Percentiles rank a stretch among this genome's conserved stretches.
These are phyloP conservation scores for Montipora efflorescens DNA, from an alignment of 64 coral and sea anemone species.

Conservation along the genomic window DNA sequence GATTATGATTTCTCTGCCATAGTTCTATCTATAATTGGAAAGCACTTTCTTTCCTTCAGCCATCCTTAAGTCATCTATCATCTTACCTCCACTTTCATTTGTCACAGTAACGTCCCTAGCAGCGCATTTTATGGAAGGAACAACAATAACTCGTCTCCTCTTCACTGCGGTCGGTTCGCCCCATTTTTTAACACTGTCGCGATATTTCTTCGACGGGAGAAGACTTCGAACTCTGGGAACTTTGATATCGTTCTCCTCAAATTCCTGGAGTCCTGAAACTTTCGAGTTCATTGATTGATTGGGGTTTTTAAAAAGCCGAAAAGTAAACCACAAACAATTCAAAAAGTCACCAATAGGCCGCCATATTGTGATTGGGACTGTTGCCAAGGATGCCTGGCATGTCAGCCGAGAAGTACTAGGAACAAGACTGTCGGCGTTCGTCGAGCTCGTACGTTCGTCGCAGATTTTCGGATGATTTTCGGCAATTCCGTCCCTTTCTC, in stretches of 20 bases:
- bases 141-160: slow-evolving; percentile 86
- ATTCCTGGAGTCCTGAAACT: neutral
- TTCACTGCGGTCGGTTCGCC: slow-evolving; percentile 73
- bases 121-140: slow-evolving; percentile 76
- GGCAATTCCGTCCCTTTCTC: too few relatives aligned
- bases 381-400: neutral
- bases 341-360: slow-evolving; percentile 28
- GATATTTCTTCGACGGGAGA: slow-evolving; percentile 81
- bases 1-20: too few relatives aligned
- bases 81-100: neutral
- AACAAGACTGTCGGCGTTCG: too few relatives aligned
- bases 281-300: neutral
- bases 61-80: neutral
- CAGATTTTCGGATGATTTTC: too few relatives aligned
- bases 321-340: neutral
- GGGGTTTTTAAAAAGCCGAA: neutral
- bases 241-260: slow-evolving; percentile 30
- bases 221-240: slow-evolving; percentile 78
- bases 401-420: too few relatives aligned
- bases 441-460: too few relatives aligned
- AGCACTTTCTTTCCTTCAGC: neutral
- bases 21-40: too few relatives aligned
- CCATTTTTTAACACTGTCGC: slow-evolving; percentile 79
- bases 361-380: slow-evolving; percentile 33
- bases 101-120: slow-evolving; percentile 66